A percentile compares a stretch with the other conserved stretches of the same genome.
Evolutionary conservation across 2,888 invertebrate species (phyloP).

Genomic region (Norana najaformis): DNA sequence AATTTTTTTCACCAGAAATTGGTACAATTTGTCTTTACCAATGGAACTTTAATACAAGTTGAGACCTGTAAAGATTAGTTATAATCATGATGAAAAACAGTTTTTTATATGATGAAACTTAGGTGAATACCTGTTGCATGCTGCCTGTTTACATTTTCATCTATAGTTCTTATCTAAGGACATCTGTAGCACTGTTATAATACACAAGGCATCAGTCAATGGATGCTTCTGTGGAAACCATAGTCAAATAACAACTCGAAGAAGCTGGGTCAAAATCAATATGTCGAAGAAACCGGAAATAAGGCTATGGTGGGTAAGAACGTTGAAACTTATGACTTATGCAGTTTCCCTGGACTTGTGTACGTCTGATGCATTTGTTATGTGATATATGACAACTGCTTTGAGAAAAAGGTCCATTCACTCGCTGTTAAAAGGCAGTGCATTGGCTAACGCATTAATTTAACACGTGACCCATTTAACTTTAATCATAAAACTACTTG

Average conservation of each 20-base stretch:
- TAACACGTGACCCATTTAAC: background rate
- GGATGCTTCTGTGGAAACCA: background rate
- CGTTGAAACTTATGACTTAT: background rate
- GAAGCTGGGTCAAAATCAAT: too few species aligned
- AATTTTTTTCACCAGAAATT: background rate
- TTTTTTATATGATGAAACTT: background rate
- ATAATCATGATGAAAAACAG: background rate
- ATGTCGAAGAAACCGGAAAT: too few species aligned
- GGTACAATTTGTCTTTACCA: background rate
- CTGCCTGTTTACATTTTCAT: background rate
- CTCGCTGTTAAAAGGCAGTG: background rate
- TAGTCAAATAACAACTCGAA: too few species aligned
- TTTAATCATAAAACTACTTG: background rate
- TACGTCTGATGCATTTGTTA: background rate
- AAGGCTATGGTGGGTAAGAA: background rate
- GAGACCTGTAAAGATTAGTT: background rate
- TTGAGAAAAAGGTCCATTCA: background rate
- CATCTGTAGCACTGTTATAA: background rate
- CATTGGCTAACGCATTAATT: background rate
- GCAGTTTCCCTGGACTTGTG: background rate
- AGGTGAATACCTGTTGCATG: too few species aligned
- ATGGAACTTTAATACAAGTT: too few species aligned
- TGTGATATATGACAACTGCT: background rate
- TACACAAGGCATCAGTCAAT: background rate
- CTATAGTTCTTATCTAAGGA: background rate